Base-by-base conservation (phyloP, 2,888 invertebrate genomes). In the Therioaphis trifolii region DNA sequence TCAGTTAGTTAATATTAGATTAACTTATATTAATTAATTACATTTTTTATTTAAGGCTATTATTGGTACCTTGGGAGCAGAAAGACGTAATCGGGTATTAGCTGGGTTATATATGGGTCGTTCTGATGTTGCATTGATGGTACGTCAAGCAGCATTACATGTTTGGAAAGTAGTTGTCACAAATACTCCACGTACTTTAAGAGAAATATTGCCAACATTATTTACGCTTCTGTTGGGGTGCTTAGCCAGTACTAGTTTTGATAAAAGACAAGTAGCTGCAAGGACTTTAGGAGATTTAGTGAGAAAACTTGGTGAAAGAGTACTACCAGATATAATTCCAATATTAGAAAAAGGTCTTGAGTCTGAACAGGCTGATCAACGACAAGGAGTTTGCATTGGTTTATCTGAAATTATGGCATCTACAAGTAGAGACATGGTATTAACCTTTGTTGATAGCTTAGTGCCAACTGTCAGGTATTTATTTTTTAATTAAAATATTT, bases 151-250 rank as follows among this genome's bases (percentile, higher is more conserved):
- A 0, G 98, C 99, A 12, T 91, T 98, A 84, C 99, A 99, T 89
- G 99, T 99, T 0, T 99, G 99, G 99, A 99, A 99, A 91, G 96
- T 99, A 86, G 97, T 99, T 1, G 99, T 99, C 1, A 96, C 98
- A 0, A 99, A 99, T 89, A 99, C 99, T 0, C 99, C 99, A 0
- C 92, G 97, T 88, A 99, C 99, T 0, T 90, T 99, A 68, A 92
- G 97, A 85, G 99, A 99, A 91, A 98, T 99, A 87, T 91, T 99
- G 86, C 96, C 97, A 9, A 97, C 97, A 0, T 90, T 99, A 69
- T 99, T 99, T 90, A 92, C 95, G 18, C 90, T 99, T 76, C 90
- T 99, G 85, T 91, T 99, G 80, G 96, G 97, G 75, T 98, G 98
- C 89, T 91, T 99, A 86, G 98, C 99, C 2, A 97, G 97, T 88